Evolutionary conservation across 2,888 invertebrate species (phyloP).

Genomic region (Campoplex nolae): DNA sequence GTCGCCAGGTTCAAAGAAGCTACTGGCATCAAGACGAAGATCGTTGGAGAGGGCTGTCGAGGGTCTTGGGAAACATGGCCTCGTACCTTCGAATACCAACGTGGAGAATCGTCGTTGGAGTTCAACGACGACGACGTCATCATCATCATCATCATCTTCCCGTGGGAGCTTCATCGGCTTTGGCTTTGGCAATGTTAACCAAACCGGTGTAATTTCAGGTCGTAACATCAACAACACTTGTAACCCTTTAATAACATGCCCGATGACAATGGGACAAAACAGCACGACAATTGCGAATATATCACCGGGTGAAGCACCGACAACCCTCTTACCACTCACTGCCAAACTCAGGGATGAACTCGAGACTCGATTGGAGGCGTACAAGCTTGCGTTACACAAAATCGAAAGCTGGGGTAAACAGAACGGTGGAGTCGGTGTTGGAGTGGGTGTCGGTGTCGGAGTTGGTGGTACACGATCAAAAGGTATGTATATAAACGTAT

Average conservation of each 20-base stretch:
- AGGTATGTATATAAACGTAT: conserved; percentile 44
- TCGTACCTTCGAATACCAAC: conserved; percentile 86
- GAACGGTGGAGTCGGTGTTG: conserved; percentile 84
- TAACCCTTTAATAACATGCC: neutral
- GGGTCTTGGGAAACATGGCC: conserved; percentile 94
- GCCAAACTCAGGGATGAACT: conserved; percentile 94
- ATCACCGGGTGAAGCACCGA: conserved; percentile 63
- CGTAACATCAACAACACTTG: conserved; percentile 12
- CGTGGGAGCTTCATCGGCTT: conserved; percentile 52
- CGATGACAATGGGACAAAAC: conserved; percentile 71
- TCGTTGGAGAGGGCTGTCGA: conserved; percentile 94
- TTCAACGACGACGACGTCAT: conserved; percentile 5
- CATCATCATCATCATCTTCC: neutral
- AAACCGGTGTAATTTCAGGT: neutral
- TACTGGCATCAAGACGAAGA: conserved; percentile 89
- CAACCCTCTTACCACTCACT: conserved; percentile 90
- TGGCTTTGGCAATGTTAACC: conserved; percentile 22
- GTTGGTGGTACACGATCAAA: conserved; percentile 83
- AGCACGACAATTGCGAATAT: neutral
- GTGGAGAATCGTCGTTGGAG: conserved; percentile 62
- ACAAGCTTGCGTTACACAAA: conserved; percentile 94
- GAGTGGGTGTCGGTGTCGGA: conserved; percentile 52
- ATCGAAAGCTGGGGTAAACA: conserved; percentile 87
- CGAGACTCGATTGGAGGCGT: conserved; percentile 93
- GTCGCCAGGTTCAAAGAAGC: conserved; percentile 88